Percentiles rank a stretch among this genome's conserved stretches.
Evolutionary conservation across 2,797 vertebrate species (phyloP).

Genomic region (Pipistrellus pipistrellus): DNA sequence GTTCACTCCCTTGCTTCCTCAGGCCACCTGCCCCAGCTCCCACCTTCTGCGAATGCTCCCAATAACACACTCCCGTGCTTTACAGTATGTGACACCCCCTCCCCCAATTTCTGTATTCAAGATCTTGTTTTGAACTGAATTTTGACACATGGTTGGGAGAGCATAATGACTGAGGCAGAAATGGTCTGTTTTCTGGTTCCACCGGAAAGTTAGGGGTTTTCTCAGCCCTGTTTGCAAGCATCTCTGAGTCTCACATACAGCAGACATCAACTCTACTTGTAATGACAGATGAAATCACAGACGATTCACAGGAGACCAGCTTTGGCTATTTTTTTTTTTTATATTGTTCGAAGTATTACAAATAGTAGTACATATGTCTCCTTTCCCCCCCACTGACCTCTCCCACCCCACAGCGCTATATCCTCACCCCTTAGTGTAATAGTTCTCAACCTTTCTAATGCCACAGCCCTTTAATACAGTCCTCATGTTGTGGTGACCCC

Average conservation of each 20-base stretch:
- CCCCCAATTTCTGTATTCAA: conserved; percentile 21
- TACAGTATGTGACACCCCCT: neutral
- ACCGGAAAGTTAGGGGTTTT: conserved; percentile 64
- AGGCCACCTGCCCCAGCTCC: conserved; percentile 23
- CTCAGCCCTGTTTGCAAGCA: conserved; percentile 48
- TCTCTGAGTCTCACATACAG: neutral
- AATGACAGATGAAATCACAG: neutral
- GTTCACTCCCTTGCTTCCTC: conserved; percentile 52
- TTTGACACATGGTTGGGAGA: conserved; percentile 74
- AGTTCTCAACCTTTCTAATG: no score
- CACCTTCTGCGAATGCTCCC: conserved; percentile 52
- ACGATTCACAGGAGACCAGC: neutral
- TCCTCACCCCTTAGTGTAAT: no score
- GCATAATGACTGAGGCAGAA: conserved; percentile 52
- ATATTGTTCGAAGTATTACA: no score
- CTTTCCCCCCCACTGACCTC: no score
- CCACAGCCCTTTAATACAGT: no score
- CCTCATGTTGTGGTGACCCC: no score
- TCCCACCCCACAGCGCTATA: no score
- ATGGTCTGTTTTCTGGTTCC: conserved; percentile 71
- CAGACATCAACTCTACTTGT: neutral
- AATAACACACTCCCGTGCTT: conserved; percentile 53
- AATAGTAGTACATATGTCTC: no score
- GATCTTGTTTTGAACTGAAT: conserved; percentile 76
- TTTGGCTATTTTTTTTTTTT: neutral